Conservation (phyloP, 2,113 vertebrate genomes). For the Sinocyclocheilus anophthalmus region DNA sequence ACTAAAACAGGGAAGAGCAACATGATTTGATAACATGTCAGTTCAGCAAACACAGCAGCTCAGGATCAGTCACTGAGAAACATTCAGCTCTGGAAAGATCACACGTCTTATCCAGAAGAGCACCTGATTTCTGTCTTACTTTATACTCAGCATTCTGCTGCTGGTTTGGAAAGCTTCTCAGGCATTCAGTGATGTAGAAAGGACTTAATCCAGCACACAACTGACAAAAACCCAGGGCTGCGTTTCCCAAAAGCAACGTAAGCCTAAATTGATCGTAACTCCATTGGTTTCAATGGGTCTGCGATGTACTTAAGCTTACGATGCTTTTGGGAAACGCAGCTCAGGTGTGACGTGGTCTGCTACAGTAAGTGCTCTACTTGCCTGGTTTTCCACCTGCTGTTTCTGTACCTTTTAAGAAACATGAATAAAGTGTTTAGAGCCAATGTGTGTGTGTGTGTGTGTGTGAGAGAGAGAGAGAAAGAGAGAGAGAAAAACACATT, state of each 20-base stretch:
- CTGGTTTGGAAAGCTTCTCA: neutral
- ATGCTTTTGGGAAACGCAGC: no score
- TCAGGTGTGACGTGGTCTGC: constrained; percentile 1
- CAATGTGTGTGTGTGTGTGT: neutral
- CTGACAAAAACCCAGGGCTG: neutral
- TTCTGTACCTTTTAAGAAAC: neutral
- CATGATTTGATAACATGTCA: neutral
- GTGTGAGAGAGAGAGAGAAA: no score
- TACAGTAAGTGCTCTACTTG: neutral
- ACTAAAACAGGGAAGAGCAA: constrained; percentile 35
- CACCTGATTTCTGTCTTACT: neutral
- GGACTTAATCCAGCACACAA: neutral
- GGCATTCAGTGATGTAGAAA: neutral
- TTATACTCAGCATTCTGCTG: neutral
- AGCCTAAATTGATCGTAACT: no score
- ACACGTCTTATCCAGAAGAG: neutral
- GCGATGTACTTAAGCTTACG: no score
- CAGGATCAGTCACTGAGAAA: neutral
- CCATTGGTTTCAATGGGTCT: no score
- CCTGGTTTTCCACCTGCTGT: neutral
- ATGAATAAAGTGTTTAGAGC: neutral
- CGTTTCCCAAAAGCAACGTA: no score
- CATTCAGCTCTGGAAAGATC: neutral
- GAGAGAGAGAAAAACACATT: neutral
- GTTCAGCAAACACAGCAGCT: neutral